phyloP scores from a whole-genome alignment of 2,797 vertebrate genomes.

The Paguma larvata region DNA sequence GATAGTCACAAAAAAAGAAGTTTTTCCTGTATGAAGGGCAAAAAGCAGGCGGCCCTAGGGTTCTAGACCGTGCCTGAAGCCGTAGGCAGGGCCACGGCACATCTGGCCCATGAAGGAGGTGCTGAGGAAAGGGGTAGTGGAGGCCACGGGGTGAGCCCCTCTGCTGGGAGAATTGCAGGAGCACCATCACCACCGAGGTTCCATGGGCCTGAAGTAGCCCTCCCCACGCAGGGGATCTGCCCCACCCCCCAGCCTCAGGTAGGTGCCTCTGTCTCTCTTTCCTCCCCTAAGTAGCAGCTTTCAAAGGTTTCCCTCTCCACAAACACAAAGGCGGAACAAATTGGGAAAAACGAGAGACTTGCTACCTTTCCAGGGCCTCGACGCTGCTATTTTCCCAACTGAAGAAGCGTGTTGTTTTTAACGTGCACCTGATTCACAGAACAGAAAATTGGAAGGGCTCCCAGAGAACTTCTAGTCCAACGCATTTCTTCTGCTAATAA shows the following conservation, averaged over 20 bases:
- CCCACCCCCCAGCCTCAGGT: neutral
- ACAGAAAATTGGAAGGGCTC: neutral
- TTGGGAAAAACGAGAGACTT: neutral
- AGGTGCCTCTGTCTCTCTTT: neutral
- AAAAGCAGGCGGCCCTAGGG: neutral
- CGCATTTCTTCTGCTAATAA: neutral
- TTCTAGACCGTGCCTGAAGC: neutral
- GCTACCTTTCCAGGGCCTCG: neutral
- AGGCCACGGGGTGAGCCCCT: fast-evolving
- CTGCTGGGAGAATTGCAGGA: neutral
- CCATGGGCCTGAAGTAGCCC: neutral
- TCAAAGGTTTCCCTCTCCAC: neutral
- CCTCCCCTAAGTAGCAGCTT: neutral
- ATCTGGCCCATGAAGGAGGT: neutral
- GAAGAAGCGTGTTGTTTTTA: neutral
- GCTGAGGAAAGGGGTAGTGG: no score
- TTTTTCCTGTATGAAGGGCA: neutral
- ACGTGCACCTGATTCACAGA: neutral
- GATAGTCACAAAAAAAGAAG: neutral
- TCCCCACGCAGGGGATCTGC: neutral
- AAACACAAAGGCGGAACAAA: slow-evolving; percentile 15
- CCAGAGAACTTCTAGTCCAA: neutral
- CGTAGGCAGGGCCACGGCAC: neutral
- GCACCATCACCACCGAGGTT: neutral
- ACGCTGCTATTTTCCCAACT: neutral